Conservation (phyloP, 1,140 invertebrate genomes). For the Drosophila lacteicornis region DNA sequence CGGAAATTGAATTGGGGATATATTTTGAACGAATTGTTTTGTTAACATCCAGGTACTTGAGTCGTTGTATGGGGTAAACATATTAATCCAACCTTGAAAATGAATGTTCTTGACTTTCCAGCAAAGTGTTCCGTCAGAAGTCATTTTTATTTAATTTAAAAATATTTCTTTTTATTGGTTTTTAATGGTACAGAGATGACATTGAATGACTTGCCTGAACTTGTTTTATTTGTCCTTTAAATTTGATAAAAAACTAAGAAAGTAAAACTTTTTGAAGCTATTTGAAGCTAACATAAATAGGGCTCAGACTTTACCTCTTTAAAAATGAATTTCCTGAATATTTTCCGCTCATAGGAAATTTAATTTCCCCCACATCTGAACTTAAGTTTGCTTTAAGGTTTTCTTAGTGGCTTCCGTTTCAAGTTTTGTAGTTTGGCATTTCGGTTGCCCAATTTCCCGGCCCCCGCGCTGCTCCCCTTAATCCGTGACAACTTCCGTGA, state of each 20-base stretch:
- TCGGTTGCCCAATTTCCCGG: conserved; percentile 35
- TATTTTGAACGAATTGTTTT: background rate
- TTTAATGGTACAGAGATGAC: background rate
- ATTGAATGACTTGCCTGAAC: background rate
- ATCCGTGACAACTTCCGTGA: conserved; percentile 56
- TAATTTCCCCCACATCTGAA: background rate
- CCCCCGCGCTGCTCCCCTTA: conserved; percentile 4
- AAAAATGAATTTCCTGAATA: background rate
- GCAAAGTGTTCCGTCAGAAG: background rate
- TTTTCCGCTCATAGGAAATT: conserved; percentile 6
- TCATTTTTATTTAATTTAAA: background rate
- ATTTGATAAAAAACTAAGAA: too few relatives aligned
- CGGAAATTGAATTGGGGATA: conserved; percentile 28
- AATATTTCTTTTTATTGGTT: background rate
- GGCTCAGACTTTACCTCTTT: too few relatives aligned
- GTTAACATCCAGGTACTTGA: conserved; percentile 13
- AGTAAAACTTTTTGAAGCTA: too few relatives aligned
- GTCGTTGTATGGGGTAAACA: conserved; percentile 3
- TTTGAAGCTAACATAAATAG: background rate
- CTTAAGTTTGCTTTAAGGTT: conserved; percentile 2
- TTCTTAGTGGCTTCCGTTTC: conserved; percentile 21
- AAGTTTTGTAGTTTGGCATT: conserved; percentile 38
- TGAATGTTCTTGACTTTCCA: conserved; percentile 11
- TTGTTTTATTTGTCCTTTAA: too few relatives aligned
- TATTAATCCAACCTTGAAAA: conserved; percentile 14